Conservation (phyloP, 2,888 invertebrate genomes). For the Polymixis flavicincta region DNA sequence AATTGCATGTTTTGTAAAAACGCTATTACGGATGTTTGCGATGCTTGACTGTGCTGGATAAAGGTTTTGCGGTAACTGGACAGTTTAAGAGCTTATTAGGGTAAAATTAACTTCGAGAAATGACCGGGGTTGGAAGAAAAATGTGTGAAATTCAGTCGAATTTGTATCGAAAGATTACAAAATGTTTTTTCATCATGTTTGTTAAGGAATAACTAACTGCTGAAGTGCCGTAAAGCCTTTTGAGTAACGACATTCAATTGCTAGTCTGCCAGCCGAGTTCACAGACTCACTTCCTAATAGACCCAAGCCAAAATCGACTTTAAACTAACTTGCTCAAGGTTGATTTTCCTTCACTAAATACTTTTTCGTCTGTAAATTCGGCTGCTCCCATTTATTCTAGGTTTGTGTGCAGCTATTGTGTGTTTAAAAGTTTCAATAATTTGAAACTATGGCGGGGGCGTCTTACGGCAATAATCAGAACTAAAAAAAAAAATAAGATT, state of each 20-base stretch:
- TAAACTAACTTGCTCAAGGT: conserved; percentile 49
- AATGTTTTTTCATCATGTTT: conserved; percentile 17
- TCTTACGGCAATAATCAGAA: conserved; percentile 37
- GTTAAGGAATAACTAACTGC: conserved; percentile 19
- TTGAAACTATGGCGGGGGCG: conserved; percentile 20
- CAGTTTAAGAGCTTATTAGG: conserved; percentile 52
- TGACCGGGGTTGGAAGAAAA: conserved; percentile 6
- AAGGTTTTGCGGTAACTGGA: conserved; percentile 42
- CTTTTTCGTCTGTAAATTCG: conserved; percentile 60
- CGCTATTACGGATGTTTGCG: conserved; percentile 15
- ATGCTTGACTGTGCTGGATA: conserved; percentile 14
- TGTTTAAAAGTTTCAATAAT: conserved; percentile 43
- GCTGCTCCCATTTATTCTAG: conserved; percentile 73
- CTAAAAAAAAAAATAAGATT: conserved; percentile 9
- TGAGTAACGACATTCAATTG: conserved; percentile 56
- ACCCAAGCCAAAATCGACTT: conserved; percentile 58
- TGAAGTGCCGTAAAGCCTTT: conserved; percentile 39
- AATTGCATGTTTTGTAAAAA: conserved; percentile 72
- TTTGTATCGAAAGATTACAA: background rate
- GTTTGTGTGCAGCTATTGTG: conserved; percentile 79
- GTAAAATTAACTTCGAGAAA: conserved; percentile 22
- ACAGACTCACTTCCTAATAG: conserved; percentile 46
- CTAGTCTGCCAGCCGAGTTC: conserved; percentile 65
- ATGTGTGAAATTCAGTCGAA: conserved; percentile 1
- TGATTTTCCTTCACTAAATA: conserved; percentile 50